Percentiles rank a stretch among this genome's conserved stretches.
Conservation (phyloP, 2,888 invertebrate species). For the Gasteruption jaculator region DNA sequence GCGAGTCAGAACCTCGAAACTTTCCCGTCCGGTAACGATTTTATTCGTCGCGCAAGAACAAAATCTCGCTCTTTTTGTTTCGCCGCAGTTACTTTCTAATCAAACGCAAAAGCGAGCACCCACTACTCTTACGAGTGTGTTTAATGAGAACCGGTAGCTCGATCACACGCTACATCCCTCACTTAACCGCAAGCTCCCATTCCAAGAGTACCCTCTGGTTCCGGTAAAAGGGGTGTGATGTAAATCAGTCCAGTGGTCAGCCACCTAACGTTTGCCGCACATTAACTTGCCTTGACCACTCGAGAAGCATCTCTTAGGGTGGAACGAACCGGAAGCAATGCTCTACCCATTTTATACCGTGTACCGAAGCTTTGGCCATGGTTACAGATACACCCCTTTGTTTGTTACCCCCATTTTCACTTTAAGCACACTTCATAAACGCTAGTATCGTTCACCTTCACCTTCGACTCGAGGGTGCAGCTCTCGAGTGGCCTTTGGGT, state of each 20-base stretch:
- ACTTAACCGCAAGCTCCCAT: slow-evolving; percentile 40
- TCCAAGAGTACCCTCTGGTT: slow-evolving; percentile 26
- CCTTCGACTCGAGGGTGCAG: too few relatives aligned
- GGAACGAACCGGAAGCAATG: too few relatives aligned
- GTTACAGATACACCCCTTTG: too few relatives aligned
- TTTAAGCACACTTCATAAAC: too few relatives aligned
- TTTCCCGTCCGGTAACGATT: slow-evolving; percentile 3
- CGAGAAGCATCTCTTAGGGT: slow-evolving; percentile 28
- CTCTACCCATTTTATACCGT: too few relatives aligned
- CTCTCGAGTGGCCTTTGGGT: too few relatives aligned
- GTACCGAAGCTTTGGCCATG: too few relatives aligned
- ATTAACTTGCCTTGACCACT: slow-evolving; percentile 46
- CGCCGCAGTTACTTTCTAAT: too few relatives aligned
- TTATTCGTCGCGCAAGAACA: too few relatives aligned
- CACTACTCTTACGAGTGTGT: slow-evolving; percentile 27
- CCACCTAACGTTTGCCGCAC: slow-evolving; percentile 44
- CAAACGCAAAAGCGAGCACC: not conserved
- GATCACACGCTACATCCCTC: slow-evolving; percentile 44
- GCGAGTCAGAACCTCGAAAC: slow-evolving; percentile 19
- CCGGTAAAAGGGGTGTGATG: slow-evolving; percentile 45
- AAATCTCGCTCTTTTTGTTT: too few relatives aligned
- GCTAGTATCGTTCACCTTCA: too few relatives aligned
- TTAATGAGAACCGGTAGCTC: slow-evolving; percentile 39
- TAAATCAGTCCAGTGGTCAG: slow-evolving; percentile 50
- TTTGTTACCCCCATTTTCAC: too few relatives aligned